Evolutionary conservation across 2,797 vertebrate species (phyloP).

Genomic region (Alexandromys oeconomus): DNA sequence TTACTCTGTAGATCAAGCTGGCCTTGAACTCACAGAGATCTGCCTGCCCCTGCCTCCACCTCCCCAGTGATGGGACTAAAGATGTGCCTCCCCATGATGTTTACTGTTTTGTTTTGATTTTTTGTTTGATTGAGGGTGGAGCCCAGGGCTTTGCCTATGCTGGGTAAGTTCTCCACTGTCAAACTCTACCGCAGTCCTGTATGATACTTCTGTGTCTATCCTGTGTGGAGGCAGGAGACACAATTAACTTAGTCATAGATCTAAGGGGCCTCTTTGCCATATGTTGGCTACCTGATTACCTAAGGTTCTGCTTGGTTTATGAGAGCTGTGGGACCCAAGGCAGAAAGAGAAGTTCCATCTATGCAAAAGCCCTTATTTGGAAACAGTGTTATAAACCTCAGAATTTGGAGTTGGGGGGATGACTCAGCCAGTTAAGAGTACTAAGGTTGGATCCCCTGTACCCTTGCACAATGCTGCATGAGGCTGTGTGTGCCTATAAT

Average conservation of each 20-base stretch:
- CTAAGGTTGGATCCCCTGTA: not conserved
- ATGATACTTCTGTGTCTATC: not conserved
- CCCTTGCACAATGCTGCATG: not conserved
- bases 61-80: not conserved
- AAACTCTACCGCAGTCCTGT: not conserved
- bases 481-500: not conserved
- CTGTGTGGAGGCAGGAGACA: not conserved
- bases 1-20: not conserved
- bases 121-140: not conserved
- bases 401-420: not conserved
- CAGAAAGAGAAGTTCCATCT: not conserved
- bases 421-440: not conserved
- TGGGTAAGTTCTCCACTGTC: not conserved
- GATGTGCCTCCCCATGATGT: not conserved
- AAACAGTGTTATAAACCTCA: not conserved
- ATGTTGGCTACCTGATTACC: rapidly evolving
- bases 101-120: not conserved
- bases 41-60: not conserved
- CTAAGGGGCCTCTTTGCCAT: not conserved
- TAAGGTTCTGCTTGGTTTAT: not conserved
- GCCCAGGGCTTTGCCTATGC: not conserved
- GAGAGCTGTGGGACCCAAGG: not conserved
- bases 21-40: not conserved
- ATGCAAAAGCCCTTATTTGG: not conserved
- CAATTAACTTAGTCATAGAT: not conserved